Base-by-base conservation (phyloP, 2,113 vertebrate genomes). In the Thamnophis sirtalis region DNA sequence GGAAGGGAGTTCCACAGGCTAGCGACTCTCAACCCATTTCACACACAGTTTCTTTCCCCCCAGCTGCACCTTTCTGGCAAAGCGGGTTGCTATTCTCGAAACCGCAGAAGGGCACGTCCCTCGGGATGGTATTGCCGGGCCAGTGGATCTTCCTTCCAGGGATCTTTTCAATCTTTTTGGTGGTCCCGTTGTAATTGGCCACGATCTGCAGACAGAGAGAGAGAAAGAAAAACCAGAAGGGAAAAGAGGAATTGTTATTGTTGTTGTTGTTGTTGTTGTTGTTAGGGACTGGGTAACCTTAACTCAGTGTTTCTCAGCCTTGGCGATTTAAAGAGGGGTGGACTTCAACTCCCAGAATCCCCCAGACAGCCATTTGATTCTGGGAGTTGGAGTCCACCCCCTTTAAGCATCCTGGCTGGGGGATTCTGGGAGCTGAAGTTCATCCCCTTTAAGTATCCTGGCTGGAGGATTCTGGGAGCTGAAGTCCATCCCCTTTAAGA, bases 181-280 rank as follows among this genome's bases (percentile, higher is more conserved):
- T 91, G 50, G 98, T 98, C 94, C 98, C 98, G 0, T 98, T 98
- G 96, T 98, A 99, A 94, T 97, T 97, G 86, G 97, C 97, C 91
- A 98, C 98, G 0, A 99, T 97, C 99, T 99, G 95, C 3, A 9
- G n/a, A 22, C 28, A 48, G 91, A 54, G 24, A 10, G 0, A 60
- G 38, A 22, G 38, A 38, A 90, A 56, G 11, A 10, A 0, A 0
- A 5, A 38, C 2, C 5, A 5, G 6, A 38, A 38, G 4, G 24
- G 0, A 7, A 60, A 38, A 88, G 53, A 43, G 3, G 13, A 17
- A 53, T 54, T 53, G 17, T 53, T 53, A 11, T 53, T 53, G 2
- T 15, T 15, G 15, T 15, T 15, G 15, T 51, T 51, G 15, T 15
- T 54, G 2, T 21, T 55, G 6, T 21, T 6, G 6, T 21, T 55